Evolutionary conservation across 2,797 vertebrate species (phyloP).

Genomic region (Tauraco hartlaubi): DNA sequence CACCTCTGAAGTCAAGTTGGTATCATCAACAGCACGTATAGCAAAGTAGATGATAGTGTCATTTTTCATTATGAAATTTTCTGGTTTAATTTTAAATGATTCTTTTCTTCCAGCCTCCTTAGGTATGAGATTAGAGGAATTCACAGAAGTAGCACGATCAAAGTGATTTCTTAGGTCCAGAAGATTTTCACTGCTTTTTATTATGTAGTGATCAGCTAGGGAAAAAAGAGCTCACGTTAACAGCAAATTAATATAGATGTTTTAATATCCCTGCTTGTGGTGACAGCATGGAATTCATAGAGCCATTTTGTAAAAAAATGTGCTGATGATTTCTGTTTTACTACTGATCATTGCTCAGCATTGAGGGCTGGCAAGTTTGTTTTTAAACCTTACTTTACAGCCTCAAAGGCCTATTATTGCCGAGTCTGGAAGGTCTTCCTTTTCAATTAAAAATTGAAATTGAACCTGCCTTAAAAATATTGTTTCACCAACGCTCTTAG

Average conservation of each 20-base stretch:
- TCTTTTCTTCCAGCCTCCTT: conserved; percentile 63
- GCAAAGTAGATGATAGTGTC: conserved; percentile 73
- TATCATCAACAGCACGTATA: conserved; percentile 48
- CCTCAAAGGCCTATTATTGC: not conserved
- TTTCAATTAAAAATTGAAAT: not conserved
- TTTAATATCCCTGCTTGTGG: not conserved
- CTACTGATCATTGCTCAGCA: not conserved
- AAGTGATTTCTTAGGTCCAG: conserved; percentile 63
- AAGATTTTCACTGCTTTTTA: conserved; percentile 70
- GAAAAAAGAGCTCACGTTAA: not conserved
- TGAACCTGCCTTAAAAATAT: not conserved
- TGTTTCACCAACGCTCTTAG: not conserved
- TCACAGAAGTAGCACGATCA: conserved; percentile 31
- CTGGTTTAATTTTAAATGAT: conserved; percentile 58
- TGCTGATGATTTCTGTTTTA: not conserved
- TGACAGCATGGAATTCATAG: not conserved
- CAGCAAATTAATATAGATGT: not conserved
- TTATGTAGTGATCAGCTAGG: conserved; percentile 73
- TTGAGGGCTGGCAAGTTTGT: not conserved
- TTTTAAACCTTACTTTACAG: not conserved
- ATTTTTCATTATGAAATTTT: conserved; percentile 53
- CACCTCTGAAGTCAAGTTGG: conserved; percentile 44
- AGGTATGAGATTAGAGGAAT: conserved; percentile 61
- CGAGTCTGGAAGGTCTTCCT: not conserved
- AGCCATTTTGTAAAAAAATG: not conserved